These are phyloP conservation scores for Pogona vitticeps DNA, from an alignment of 2,113 vertebrate species.

Conservation along the genomic window DNA sequence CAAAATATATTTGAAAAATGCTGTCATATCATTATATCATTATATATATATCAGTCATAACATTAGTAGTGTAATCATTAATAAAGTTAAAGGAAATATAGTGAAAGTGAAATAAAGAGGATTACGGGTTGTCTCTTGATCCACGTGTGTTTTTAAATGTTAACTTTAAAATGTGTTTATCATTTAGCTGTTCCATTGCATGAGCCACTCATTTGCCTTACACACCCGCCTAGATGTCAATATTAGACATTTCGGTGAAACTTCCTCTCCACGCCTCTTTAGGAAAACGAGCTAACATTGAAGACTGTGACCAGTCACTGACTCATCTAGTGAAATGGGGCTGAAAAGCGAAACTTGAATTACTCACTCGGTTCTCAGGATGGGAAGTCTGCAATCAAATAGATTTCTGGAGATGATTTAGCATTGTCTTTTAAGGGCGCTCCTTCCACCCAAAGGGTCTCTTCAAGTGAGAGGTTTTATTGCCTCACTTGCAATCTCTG, in stretches of 20 bases:
- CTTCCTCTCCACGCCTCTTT: not conserved
- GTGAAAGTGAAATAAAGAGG: not conserved
- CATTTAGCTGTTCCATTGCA: not conserved
- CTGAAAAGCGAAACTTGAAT: not conserved
- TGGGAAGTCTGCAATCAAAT: not conserved
- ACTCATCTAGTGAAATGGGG: constrained; percentile 7
- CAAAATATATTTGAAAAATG: too few relatives aligned
- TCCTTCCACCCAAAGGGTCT: not conserved
- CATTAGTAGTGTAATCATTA: too few relatives aligned
- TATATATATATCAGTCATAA: too few relatives aligned
- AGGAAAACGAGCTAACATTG: not conserved
- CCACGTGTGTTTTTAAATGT: not conserved
- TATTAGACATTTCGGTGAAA: not conserved
- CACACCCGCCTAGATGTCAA: not conserved
- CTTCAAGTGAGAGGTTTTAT: not conserved
- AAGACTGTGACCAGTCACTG: not conserved
- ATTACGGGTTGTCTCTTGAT: not conserved
- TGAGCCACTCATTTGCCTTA: not conserved
- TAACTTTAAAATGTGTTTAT: not conserved
- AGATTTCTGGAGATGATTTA: not conserved
- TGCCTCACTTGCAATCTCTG: not conserved
- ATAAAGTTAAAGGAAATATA: not conserved
- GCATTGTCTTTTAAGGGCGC: not conserved
- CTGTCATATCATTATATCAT: too few relatives aligned
- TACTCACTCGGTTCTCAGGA: not conserved